phyloP scores from a whole-genome alignment of 1,140 invertebrate genomes.

The Pomacea maculata region DNA sequence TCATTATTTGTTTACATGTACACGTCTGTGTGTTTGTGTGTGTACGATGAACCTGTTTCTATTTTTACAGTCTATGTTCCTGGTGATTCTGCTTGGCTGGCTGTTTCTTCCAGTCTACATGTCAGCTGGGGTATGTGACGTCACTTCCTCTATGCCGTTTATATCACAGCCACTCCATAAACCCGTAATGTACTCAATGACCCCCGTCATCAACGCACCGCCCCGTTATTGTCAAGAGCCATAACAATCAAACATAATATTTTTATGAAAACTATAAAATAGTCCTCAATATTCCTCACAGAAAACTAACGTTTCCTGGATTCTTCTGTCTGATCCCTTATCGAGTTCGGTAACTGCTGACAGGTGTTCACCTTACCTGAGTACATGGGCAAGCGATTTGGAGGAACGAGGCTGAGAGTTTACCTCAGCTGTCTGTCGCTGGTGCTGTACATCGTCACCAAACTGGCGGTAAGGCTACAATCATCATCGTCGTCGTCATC shows the following conservation, averaged over 20 bases:
- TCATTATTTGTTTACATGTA: not conserved
- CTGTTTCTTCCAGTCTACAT: slow-evolving; percentile 64
- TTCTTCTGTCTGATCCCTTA: not conserved
- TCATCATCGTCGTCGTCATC: not conserved
- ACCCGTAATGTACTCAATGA: no score
- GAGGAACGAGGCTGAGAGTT: slow-evolving; percentile 70
- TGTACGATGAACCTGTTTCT: slow-evolving; percentile 1
- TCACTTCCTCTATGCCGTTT: not conserved
- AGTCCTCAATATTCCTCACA: no score
- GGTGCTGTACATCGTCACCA: slow-evolving; percentile 73
- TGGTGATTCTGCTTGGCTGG: slow-evolving; percentile 60
- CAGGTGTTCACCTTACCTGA: slow-evolving; percentile 73
- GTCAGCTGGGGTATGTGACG: slow-evolving; percentile 56
- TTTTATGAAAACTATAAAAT: no score
- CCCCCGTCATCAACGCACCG: no score
- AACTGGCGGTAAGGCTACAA: slow-evolving; percentile 69
- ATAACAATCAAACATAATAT: no score
- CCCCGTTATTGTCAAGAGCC: no score
- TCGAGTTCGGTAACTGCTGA: not conserved
- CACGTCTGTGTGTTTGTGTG: not conserved
- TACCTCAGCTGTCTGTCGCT: slow-evolving; percentile 72
- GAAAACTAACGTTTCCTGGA: no score
- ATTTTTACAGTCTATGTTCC: slow-evolving; percentile 54
- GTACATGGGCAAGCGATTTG: slow-evolving; percentile 72
- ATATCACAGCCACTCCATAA: no score